phyloP scores from a whole-genome alignment of 2,888 invertebrate genomes.

The Tribolium freemani region DNA sequence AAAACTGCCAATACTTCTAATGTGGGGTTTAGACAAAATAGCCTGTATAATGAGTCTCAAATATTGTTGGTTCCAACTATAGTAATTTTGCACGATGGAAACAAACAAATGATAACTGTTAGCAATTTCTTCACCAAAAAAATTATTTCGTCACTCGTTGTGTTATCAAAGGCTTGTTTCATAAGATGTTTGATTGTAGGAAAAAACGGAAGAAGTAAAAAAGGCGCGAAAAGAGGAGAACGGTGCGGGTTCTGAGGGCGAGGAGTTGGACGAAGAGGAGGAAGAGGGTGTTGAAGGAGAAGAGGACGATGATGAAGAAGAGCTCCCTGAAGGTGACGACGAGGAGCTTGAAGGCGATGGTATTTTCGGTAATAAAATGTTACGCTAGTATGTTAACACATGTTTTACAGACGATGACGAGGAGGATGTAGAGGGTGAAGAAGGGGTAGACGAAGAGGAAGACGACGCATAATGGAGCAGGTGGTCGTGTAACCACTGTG shows the following conservation, averaged over 20 bases:
- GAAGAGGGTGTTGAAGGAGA: slow-evolving; percentile 66
- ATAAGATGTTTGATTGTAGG: slow-evolving; percentile 67
- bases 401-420: slow-evolving; percentile 63
- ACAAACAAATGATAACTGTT: no score
- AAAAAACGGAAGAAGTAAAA: slow-evolving; percentile 81
- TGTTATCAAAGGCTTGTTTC: neutral
- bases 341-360: slow-evolving; percentile 68
- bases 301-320: slow-evolving; percentile 68
- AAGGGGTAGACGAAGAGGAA: slow-evolving; percentile 66
- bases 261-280: slow-evolving; percentile 77
- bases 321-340: slow-evolving; percentile 67
- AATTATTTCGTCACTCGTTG: neutral
- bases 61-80: no score
- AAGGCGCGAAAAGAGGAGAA: slow-evolving; percentile 87
- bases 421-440: slow-evolving; percentile 67
- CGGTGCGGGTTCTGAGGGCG: slow-evolving; percentile 76
- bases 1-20: no score
- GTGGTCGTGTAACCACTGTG: slow-evolving; percentile 58
- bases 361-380: slow-evolving; percentile 44
- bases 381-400: slow-evolving; percentile 12
- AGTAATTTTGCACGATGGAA: no score
- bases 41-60: no score
- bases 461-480: slow-evolving; percentile 67
- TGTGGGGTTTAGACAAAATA: no score
- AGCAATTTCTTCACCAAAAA: no score